Percentiles rank a stretch among this genome's conserved stretches.
Conservation (phyloP, 1,140 invertebrate genomes). For the Tetramorium simillimum region DNA sequence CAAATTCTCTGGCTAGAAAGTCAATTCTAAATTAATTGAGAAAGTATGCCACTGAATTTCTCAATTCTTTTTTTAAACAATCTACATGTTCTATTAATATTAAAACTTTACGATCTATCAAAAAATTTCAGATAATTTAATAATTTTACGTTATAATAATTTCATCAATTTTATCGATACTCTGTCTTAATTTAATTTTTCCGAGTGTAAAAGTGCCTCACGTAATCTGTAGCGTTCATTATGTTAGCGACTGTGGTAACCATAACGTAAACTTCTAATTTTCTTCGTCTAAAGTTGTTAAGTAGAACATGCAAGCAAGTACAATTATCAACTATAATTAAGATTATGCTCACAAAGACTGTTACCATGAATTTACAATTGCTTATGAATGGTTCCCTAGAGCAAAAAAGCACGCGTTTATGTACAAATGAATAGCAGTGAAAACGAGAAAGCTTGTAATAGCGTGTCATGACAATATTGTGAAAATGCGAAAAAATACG, state of each 20-base stretch:
- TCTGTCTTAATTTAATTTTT: neutral
- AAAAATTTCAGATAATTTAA: neutral
- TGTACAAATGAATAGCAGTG: neutral
- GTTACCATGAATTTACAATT: neutral
- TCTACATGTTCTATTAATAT: neutral
- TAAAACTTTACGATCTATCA: neutral
- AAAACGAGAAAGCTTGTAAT: neutral
- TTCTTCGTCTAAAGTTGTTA: conserved; percentile 14
- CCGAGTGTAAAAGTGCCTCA: neutral
- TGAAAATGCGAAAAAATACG: conserved; percentile 13
- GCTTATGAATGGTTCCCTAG: neutral
- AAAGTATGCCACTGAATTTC: neutral
- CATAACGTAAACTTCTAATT: conserved; percentile 7
- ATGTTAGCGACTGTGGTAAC: neutral
- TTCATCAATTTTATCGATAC: no score
- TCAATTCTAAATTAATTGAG: neutral
- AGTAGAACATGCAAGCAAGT: conserved; percentile 4
- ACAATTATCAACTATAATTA: conserved; percentile 38
- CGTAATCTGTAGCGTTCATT: neutral
- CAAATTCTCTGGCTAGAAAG: neutral
- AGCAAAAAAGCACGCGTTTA: neutral
- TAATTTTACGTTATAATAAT: neutral
- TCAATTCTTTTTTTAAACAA: neutral
- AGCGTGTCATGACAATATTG: neutral
- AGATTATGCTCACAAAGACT: neutral